Evolutionary conservation across 2,113 vertebrate genomes (phyloP), one percentile per base, ranked within the genome.

Genomic region (Chaetodon auriga): DNA sequence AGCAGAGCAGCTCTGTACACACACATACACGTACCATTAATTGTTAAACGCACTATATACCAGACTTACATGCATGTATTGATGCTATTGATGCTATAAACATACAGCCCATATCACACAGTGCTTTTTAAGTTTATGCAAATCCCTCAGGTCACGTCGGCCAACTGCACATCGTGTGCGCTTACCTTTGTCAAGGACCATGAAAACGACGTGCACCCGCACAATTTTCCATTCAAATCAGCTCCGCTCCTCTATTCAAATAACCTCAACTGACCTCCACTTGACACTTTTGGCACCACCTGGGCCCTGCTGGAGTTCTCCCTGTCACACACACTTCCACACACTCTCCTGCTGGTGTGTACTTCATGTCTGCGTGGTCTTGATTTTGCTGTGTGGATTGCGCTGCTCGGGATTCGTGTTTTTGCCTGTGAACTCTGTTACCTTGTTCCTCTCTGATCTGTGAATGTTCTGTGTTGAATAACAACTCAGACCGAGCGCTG

Each of bases 141-240:
- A 89, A 81, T 45, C 19, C 11, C 36, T 25, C 0, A 0, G n/a
- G 41, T 48, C 66, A 21, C 12, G 36, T 70, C 30, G 43, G 25
- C 46, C 49, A 46, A 0, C 55, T 70, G 68, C 36, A 21, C 19
- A 21, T 21, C n/a, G 23, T 61, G 41, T 57, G 15, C 9, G 2
- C 68, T 46, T 51, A 5, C 18, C 57, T 81, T 75, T 64, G 30
- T 75, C 43, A 49, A 25, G 8, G 16, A 55, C 21, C 43, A 58
- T 63, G 38, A 63, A 85, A 82, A 73, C 2, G 1, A 70, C 23
- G 30, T 19, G 0, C 30, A 46, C 35, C 60, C 68, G 8, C 68
- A 61, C 12, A 4, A 75, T 90, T 87, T 89, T 35, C 75, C 65
- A 82, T 79, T 85, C 82, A 85, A 85, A 87, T 71, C 12, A 15